Conservation (phyloP, 2,797 vertebrate species). For the Arctocebus calabarensis region DNA sequence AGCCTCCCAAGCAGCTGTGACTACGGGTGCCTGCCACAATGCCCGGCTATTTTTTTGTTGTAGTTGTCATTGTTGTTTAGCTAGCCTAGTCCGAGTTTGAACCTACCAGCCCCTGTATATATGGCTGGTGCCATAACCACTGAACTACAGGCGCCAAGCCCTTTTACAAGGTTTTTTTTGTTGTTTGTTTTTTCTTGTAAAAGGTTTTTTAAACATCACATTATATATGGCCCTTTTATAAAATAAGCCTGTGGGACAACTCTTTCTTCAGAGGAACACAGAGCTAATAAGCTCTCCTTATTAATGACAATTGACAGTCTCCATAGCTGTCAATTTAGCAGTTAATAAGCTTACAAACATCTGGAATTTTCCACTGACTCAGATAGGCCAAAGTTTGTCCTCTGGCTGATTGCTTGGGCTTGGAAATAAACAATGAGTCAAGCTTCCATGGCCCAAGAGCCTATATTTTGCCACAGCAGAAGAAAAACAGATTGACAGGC, state of each 20-base stretch:
- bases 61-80: too few species aligned
- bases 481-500: neutral
- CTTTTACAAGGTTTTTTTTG: too few species aligned
- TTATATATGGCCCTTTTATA: neutral
- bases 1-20: too few species aligned
- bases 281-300: neutral
- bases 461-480: constrained; percentile 15
- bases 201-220: neutral
- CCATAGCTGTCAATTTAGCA: neutral
- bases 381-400: neutral
- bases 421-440: constrained; percentile 39
- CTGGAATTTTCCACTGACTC: constrained; percentile 62
- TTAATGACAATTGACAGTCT: neutral
- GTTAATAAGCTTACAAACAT: constrained; percentile 26
- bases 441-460: neutral
- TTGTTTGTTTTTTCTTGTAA: too few species aligned
- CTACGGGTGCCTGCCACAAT: too few species aligned
- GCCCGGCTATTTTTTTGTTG: too few species aligned
- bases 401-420: neutral
- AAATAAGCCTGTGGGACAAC: neutral
- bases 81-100: too few species aligned
- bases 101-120: too few species aligned
- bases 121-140: too few species aligned
- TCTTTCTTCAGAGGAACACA: neutral
- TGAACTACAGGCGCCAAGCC: too few species aligned